Evolutionary conservation across 2,113 vertebrate genomes (phyloP).

Genomic region (Brienomyrus longianalis): DNA sequence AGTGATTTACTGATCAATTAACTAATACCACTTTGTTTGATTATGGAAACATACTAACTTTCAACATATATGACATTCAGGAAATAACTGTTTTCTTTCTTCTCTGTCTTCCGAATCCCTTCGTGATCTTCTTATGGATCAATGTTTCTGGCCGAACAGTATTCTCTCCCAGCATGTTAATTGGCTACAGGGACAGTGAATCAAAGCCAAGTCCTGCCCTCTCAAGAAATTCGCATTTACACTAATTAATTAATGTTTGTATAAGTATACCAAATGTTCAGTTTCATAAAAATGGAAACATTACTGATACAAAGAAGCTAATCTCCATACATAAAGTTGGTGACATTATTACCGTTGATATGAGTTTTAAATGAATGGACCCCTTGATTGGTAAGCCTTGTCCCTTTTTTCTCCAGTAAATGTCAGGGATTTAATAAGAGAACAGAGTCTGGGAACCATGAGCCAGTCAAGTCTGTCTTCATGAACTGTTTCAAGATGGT

Average conservation of each 20-base stretch:
- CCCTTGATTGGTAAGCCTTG: conserved; percentile 24
- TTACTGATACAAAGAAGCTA: conserved; percentile 56
- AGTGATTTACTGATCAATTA: not conserved
- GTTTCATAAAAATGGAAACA: conserved; percentile 70
- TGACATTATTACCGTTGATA: conserved; percentile 56
- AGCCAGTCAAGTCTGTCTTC: conserved; percentile 42
- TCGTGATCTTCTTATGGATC: conserved; percentile 28
- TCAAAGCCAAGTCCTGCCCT: conserved; percentile 63
- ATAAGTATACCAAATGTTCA: conserved; percentile 57
- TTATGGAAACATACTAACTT: not conserved
- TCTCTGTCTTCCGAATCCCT: conserved; percentile 23
- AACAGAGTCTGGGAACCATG: not conserved
- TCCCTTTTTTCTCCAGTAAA: conserved; percentile 7
- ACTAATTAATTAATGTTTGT: conserved; percentile 53
- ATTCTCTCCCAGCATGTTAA: conserved; percentile 77
- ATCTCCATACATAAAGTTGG: conserved; percentile 50
- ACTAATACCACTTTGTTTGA: not conserved
- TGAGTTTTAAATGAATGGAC: conserved; percentile 37
- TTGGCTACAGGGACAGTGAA: conserved; percentile 66
- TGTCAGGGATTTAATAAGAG: conserved; percentile 29
- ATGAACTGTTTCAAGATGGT: conserved; percentile 55
- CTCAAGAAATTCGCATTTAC: conserved; percentile 66
- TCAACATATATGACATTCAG: not conserved
- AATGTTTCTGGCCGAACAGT: conserved; percentile 51
- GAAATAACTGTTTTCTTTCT: conserved; percentile 9